Evolutionary conservation across 2,888 invertebrate species (phyloP), one percentile per base, ranked within the genome.

Genomic region (Drosophila setosimentum): DNA sequence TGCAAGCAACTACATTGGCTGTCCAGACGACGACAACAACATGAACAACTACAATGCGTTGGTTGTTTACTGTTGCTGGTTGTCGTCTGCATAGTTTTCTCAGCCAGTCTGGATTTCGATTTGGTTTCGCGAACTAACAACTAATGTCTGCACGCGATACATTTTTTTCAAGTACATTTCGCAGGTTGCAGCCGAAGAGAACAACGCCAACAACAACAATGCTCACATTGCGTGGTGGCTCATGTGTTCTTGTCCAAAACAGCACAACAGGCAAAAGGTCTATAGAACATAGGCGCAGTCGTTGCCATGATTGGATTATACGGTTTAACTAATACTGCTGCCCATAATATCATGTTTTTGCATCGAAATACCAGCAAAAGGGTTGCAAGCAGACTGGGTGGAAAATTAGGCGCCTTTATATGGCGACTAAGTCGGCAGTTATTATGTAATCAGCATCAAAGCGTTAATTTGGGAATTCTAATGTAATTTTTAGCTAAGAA

Each of bases 101-200:
- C 64, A 63, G 83, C 63, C 73, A 55, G 81, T 77, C 84, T 90
- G 88, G 85, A 79, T 78, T 89, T 80, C 73, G 82, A 74, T 71
- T 87, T 82, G 73, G 58, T 68, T 78, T 61, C 42, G 32, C 50
- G 68, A 74, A 68, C 68, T 55, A 64, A 45, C 61, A 64, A 48
- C 58, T 69, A 68, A 82, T 77, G 88, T 90, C 88, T 89, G 88
- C 88, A 89, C 88, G 88, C 88, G 88, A 88, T 90, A 73, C 72
- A 68, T 6, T 32, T 64, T 58, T 61, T 78, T 78, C 89, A 87
- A 87, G 89, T 84, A 87, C 87, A 78, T 55, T 65, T 73, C 79
- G 71, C 78, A 77, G 83, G 71, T 71, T 70, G 67, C 70, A 75
- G 42, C 58, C 54, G 30, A 66, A 50, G 55, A 60, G 50, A 55